These are phyloP conservation scores for Sebastes glaucus DNA, from an alignment of 2,797 vertebrate genomes.

Conservation along the genomic window DNA sequence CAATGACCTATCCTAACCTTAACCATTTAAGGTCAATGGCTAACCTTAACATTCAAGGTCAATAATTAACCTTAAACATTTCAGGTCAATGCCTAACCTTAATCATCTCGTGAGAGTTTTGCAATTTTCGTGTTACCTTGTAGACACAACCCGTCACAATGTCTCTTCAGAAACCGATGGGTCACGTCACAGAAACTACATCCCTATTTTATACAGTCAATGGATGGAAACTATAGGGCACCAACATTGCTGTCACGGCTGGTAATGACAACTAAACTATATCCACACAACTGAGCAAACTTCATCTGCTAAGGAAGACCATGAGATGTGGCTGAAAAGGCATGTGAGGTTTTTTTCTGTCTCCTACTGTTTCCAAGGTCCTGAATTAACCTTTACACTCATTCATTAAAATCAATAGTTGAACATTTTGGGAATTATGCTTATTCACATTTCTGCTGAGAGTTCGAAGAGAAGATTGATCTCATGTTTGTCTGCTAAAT, in stretches of 20 bases:
- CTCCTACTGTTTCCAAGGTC: not conserved
- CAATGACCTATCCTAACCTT: too few species aligned
- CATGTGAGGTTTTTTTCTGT: not conserved
- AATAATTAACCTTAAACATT: not conserved
- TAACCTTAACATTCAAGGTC: not conserved
- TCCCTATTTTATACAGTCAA: too few species aligned
- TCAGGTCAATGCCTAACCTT: not conserved
- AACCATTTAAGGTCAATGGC: not conserved
- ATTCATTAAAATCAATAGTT: not conserved
- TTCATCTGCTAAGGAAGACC: not conserved
- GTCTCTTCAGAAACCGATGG: too few species aligned
- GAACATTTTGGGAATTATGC: not conserved
- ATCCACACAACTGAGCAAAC: not conserved
- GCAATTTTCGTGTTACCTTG: too few species aligned
- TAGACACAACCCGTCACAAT: too few species aligned
- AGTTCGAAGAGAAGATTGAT: not conserved
- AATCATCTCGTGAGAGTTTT: not conserved
- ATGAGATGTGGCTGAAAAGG: not conserved
- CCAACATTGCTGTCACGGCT: too few species aligned
- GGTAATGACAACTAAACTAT: not conserved
- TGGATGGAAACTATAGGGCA: too few species aligned
- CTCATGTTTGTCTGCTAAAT: too few species aligned
- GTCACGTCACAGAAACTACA: too few species aligned
- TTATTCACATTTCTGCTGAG: not conserved
- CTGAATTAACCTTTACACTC: not conserved